Conservation (phyloP, 1,140 invertebrate species). For the Oncopodura yosiiana region DNA sequence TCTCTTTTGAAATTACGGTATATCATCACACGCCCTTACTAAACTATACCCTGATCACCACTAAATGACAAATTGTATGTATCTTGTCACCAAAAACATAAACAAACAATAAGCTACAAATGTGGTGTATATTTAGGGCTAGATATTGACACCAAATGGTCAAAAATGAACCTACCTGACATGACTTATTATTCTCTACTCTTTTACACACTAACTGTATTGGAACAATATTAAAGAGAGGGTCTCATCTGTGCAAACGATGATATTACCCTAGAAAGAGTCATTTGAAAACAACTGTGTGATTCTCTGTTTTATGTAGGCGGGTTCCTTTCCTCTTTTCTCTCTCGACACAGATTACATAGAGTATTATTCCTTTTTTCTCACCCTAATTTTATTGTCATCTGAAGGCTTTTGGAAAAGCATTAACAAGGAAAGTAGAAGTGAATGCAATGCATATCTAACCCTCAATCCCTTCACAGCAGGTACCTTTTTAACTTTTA, state of each 20-base stretch:
- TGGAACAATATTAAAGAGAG: neutral
- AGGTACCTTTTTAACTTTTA: neutral
- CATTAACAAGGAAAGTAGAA: too few species aligned
- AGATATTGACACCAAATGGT: neutral
- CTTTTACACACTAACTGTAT: neutral
- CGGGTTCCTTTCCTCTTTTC: constrained; percentile 3
- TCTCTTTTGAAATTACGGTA: neutral
- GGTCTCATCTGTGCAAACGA: neutral
- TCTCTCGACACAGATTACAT: constrained; percentile 15
- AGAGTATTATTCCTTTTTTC: constrained; percentile 17
- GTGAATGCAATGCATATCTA: too few species aligned
- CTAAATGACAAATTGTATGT: too few species aligned
- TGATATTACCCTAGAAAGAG: neutral
- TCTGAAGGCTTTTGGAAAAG: too few species aligned
- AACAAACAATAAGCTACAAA: too few species aligned
- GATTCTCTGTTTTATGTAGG: constrained; percentile 10
- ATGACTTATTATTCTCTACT: neutral
- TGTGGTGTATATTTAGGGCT: neutral
- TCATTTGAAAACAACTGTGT: constrained; percentile 11
- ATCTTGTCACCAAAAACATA: too few species aligned
- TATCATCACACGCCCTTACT: too few species aligned
- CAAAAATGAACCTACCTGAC: neutral
- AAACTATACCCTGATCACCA: too few species aligned
- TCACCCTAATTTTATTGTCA: constrained; percentile 28
- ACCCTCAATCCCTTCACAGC: neutral